Conservation (phyloP, 2,888 invertebrate genomes). For the Eilema depressum region DNA sequence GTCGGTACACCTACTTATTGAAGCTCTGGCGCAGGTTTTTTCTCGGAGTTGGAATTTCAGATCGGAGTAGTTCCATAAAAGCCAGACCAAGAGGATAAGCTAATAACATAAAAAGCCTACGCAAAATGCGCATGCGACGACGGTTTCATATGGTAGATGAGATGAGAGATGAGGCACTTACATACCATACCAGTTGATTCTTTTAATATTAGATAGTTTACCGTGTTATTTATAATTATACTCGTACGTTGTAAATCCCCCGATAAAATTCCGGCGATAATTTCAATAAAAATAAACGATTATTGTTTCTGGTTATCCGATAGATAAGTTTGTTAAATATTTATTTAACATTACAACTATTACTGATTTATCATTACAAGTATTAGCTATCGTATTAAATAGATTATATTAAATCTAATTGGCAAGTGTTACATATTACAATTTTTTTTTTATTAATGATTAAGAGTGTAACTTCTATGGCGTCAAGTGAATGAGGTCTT, state of each 20-base stretch:
- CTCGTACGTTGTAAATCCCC: background rate
- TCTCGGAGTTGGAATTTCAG: too few relatives aligned
- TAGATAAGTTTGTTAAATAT: slow-evolving; percentile 6
- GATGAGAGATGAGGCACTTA: too few relatives aligned
- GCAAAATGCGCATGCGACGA: background rate
- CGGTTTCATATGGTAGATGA: background rate
- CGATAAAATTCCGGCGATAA: background rate
- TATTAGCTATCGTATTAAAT: background rate
- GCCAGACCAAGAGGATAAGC: too few relatives aligned
- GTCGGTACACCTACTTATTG: too few relatives aligned
- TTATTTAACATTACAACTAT: too few relatives aligned
- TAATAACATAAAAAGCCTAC: background rate
- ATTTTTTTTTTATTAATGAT: too few relatives aligned
- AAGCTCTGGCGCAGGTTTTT: too few relatives aligned
- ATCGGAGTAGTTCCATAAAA: too few relatives aligned
- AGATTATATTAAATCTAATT: background rate
- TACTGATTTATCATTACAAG: background rate
- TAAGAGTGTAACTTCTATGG: background rate
- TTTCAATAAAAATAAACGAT: slow-evolving; percentile 7
- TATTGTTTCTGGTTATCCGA: background rate
- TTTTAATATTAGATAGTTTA: too few relatives aligned
- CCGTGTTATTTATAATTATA: too few relatives aligned
- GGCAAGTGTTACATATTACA: background rate
- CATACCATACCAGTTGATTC: too few relatives aligned
- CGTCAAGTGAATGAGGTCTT: too few relatives aligned